These are phyloP conservation scores for Rosalia funebris DNA, from an alignment of 2,888 invertebrate species.

Conservation along the genomic window DNA sequence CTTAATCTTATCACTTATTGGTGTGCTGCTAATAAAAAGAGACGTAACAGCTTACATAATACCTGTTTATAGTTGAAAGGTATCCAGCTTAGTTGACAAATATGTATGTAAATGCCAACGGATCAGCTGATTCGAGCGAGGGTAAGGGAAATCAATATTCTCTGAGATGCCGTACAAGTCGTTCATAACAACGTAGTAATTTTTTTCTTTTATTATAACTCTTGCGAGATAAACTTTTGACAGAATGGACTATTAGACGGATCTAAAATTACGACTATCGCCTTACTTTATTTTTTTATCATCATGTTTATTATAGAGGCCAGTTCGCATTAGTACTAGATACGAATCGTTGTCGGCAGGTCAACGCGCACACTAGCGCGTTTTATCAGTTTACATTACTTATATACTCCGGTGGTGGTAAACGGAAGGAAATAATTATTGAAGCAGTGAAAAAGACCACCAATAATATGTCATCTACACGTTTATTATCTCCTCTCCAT, in stretches of 20 bases:
- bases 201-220: neutral
- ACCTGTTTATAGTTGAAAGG: slow-evolving; percentile 12
- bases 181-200: neutral
- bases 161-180: neutral
- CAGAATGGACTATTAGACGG: slow-evolving; percentile 15
- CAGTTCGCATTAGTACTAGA: slow-evolving; percentile 16
- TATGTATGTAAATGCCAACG: neutral
- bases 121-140: neutral
- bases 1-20: too few species aligned
- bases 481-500: slow-evolving; percentile 45
- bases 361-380: slow-evolving; percentile 2
- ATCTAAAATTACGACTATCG: slow-evolving; percentile 22
- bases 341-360: slow-evolving; percentile 14
- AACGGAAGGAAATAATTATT: slow-evolving; percentile 11
- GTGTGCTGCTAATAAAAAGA: too few species aligned
- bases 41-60: neutral
- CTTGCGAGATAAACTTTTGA: slow-evolving; percentile 25
- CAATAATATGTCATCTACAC: slow-evolving; percentile 37
- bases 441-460: slow-evolving; percentile 10
- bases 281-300: slow-evolving; percentile 16
- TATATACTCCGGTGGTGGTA: neutral
- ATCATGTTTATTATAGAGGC: neutral
- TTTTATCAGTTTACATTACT: neutral
- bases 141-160: neutral
- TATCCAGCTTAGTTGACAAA: slow-evolving; percentile 17